Percentiles rank a stretch among this genome's conserved stretches.
Conservation (phyloP, 2,888 invertebrate genomes). For the Tetramorium bicarinatum region DNA sequence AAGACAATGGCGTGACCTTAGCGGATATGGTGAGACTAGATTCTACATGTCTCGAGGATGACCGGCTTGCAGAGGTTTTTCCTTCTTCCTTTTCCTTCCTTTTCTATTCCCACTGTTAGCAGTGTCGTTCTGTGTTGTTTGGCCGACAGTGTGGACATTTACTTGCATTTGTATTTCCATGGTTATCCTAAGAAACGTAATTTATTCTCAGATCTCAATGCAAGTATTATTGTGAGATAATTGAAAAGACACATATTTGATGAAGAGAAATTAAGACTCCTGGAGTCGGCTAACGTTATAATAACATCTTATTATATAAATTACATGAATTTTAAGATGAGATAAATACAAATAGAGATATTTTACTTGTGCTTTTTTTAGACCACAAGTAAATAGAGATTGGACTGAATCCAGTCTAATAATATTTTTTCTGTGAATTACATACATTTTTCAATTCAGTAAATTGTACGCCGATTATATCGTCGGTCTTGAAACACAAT, state of each 20-base stretch:
- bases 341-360: background rate
- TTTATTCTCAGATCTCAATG: slow-evolving; percentile 1
- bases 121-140: slow-evolving; percentile 19
- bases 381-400: background rate
- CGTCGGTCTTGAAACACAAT: too few species aligned
- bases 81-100: slow-evolving; percentile 54
- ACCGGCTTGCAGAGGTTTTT: slow-evolving; percentile 56
- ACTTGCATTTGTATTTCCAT: background rate
- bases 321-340: background rate
- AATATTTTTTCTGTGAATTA: too few species aligned
- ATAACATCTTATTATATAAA: background rate
- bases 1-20: slow-evolving; percentile 82
- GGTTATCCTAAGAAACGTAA: background rate
- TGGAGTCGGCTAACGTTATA: background rate
- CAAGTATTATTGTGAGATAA: background rate
- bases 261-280: background rate
- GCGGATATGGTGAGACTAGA: slow-evolving; percentile 83
- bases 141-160: background rate
- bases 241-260: background rate
- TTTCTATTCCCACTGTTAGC: slow-evolving; percentile 35
- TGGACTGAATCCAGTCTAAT: too few species aligned
- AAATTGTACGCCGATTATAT: too few species aligned
- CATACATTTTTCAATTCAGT: too few species aligned
- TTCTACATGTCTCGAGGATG: slow-evolving; percentile 76
- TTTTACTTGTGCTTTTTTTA: too few species aligned